Evolutionary conservation across 2,113 vertebrate species (phyloP).

Genomic region (Coturnix japonica): DNA sequence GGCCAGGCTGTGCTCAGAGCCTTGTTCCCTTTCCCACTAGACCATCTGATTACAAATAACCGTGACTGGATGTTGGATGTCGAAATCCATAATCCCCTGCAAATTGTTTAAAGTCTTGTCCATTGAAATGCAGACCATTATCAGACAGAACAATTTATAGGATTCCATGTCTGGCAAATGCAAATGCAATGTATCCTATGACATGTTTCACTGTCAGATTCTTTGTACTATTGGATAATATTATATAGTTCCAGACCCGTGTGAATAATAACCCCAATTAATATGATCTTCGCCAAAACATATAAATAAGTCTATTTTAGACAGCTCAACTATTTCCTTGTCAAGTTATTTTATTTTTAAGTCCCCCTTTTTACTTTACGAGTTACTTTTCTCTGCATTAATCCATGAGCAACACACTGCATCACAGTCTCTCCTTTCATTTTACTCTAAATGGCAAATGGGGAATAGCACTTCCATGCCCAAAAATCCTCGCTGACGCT

Average conservation of each 20-base stretch:
- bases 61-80: constrained; percentile 52
- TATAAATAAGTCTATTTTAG: constrained; percentile 16
- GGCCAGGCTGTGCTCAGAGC: neutral
- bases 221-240: constrained; percentile 30
- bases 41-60: constrained; percentile 26
- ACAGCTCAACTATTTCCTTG: constrained; percentile 22
- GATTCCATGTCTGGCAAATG: constrained; percentile 54
- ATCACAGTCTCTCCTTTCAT: neutral
- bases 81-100: constrained; percentile 53
- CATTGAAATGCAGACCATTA: constrained; percentile 53
- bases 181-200: constrained; percentile 25
- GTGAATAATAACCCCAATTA: constrained; percentile 40
- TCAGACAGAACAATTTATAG: constrained; percentile 62
- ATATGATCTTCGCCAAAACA: constrained; percentile 23
- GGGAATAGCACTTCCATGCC: neutral
- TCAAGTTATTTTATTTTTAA: neutral
- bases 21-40: constrained; percentile 40
- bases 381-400: neutral
- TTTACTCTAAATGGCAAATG: neutral
- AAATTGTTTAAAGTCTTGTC: constrained; percentile 61
- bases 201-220: constrained; percentile 47
- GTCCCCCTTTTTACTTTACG: neutral
- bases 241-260: neutral
- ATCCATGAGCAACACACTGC: neutral
- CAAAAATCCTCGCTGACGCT: neutral